A percentile compares a stretch with the other conserved stretches of the same genome.
Conservation (phyloP, 2,113 vertebrate genomes). For the Sorex araneus region DNA sequence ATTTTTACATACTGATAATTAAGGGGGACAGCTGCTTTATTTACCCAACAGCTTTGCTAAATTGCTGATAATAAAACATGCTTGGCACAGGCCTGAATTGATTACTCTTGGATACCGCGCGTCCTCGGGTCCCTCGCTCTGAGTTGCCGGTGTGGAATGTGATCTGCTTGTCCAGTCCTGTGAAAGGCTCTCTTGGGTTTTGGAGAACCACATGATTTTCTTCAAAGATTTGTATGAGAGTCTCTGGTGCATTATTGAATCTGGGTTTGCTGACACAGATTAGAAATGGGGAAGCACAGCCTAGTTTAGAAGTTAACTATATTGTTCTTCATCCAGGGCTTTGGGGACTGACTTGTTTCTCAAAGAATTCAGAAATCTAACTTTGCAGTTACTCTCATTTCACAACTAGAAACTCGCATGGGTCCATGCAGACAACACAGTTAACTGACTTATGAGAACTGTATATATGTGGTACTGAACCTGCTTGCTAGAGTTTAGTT, state of each 20-base stretch:
- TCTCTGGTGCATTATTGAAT: slow-evolving; percentile 59
- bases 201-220: background rate
- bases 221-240: slow-evolving; percentile 51
- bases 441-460: background rate
- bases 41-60: slow-evolving; percentile 85
- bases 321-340: background rate
- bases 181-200: background rate
- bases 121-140: slow-evolving; percentile 47
- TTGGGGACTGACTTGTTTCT: slow-evolving; percentile 1
- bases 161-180: background rate
- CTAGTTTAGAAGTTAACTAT: slow-evolving; percentile 39
- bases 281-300: slow-evolving; percentile 1
- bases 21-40: slow-evolving; percentile 78
- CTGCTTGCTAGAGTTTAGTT: background rate
- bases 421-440: background rate
- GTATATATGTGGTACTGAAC: accelerated
- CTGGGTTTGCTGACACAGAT: slow-evolving; percentile 8
- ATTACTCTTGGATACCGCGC: slow-evolving; percentile 84
- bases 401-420: background rate
- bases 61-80: slow-evolving; percentile 86
- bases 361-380: slow-evolving; percentile 67
- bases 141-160: background rate
- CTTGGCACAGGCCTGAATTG: slow-evolving; percentile 87
- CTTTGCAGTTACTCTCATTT: slow-evolving; percentile 41
- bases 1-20: slow-evolving; percentile 79